These are phyloP conservation scores for Drosophila neonasuta DNA, from an alignment of 2,888 invertebrate genomes.

Conservation along the genomic window DNA sequence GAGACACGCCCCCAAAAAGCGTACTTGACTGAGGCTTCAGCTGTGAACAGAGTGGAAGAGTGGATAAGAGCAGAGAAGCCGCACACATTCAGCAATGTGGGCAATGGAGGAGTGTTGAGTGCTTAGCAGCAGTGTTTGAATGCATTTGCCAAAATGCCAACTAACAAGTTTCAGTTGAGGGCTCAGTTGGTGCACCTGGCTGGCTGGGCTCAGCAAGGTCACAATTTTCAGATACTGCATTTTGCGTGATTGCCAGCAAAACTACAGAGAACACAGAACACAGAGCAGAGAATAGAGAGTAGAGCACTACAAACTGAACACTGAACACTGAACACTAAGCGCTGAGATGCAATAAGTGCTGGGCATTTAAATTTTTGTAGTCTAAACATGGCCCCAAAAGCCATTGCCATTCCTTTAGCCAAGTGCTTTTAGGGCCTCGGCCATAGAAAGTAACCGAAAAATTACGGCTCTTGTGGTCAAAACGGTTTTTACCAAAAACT, in stretches of 20 bases:
- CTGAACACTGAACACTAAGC: conserved; percentile 10
- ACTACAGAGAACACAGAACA: background rate
- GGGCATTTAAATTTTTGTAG: conserved; percentile 56
- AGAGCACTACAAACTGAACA: background rate
- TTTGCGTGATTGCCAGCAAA: conserved; percentile 47
- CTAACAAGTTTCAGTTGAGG: conserved; percentile 46
- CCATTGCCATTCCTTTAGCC: conserved; percentile 4
- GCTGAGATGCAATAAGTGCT: conserved; percentile 50
- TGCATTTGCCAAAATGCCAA: conserved; percentile 55
- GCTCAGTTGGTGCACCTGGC: conserved; percentile 22
- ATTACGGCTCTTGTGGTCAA: conserved; percentile 73
- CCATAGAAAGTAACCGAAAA: conserved; percentile 72
- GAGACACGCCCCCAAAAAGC: conserved; percentile 49
- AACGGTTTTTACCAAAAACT: conserved; percentile 43
- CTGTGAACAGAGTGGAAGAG: background rate
- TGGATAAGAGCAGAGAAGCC: background rate
- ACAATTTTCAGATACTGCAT: conserved; percentile 44
- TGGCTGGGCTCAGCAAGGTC: conserved; percentile 59
- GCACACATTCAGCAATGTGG: too few relatives aligned
- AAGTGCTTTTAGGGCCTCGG: conserved; percentile 64
- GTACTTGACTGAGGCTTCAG: conserved; percentile 14
- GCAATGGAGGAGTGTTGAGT: background rate
- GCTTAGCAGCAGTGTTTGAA: conserved; percentile 53
- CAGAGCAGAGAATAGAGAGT: background rate
- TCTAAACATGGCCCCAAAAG: conserved; percentile 15